Percentiles rank a stretch among this genome's conserved stretches.
These are phyloP conservation scores for Aplochiton taeniatus DNA, from an alignment of 2,797 vertebrate genomes.

Conservation along the genomic window DNA sequence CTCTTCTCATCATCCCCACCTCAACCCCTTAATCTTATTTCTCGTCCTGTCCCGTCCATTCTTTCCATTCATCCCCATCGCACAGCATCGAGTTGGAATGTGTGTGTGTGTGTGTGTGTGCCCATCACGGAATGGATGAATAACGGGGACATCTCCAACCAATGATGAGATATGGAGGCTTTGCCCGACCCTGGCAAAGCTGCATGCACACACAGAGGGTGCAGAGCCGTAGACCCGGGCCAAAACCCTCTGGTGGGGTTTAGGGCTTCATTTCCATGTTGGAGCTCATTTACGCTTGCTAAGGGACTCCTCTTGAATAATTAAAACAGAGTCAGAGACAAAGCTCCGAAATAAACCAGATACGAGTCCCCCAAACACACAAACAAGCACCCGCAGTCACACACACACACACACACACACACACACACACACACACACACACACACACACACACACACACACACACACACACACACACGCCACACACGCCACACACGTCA, in stretches of 20 bases:
- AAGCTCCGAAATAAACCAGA: constrained; percentile 47
- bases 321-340: constrained; percentile 56
- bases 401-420: constrained; percentile 1
- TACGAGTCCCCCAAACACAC: constrained; percentile 17
- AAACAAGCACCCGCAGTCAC: constrained; percentile 18
- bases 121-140: constrained; percentile 52
- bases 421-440: constrained; percentile 26
- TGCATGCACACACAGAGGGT: too few relatives aligned
- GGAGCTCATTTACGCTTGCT: constrained; percentile 62
- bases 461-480: constrained; percentile 25
- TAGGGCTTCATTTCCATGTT: constrained; percentile 68
- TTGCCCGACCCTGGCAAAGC: too few relatives aligned
- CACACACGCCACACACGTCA: too few relatives aligned
- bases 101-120: background rate
- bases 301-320: constrained; percentile 67
- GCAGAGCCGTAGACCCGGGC: constrained; percentile 12
- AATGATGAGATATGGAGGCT: constrained; percentile 58
- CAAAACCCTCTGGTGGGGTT: constrained; percentile 67
- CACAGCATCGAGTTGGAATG: constrained; percentile 18
- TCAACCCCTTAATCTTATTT: constrained; percentile 39
- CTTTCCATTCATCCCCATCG: constrained; percentile 38
- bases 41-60: constrained; percentile 42
- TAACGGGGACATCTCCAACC: constrained; percentile 54
- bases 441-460: constrained; percentile 20
- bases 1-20: constrained; percentile 38